Evolutionary conservation across 1,140 invertebrate species (phyloP), one percentile per base, ranked within the genome.

Genomic region (Papilio aristodemus): DNA sequence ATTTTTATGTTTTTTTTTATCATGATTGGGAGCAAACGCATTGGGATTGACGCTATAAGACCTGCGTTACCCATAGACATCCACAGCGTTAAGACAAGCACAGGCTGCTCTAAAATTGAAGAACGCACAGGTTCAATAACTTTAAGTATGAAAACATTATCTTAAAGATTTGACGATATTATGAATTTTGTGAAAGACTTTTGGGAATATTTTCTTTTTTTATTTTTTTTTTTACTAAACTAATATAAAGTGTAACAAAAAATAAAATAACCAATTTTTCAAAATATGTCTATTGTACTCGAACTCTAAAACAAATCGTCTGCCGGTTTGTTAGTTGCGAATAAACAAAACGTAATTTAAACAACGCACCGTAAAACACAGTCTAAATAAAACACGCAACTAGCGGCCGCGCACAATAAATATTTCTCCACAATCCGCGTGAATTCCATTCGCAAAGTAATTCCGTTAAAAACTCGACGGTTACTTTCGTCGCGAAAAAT

Each of bases 381-480:
- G 46, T 54, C 19, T 54, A 54, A 54, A 54, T 25, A 54, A 54
- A 25, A 19, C 19, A 54, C 46, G 11, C 46, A 22, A 22, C 19
- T 22, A 54, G 46, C 46, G 46, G 46, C 19, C 46, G 46, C 19
- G 3, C 9, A 38, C 59, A 62, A 62, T 62, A 62, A 62, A 62
- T 62, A 32, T 62, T 62, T 62, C 59, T 62, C 19, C 59, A 36
- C 32, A 62, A 62, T 39, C 36, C 59, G 14, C 36, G 19, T 9
- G 36, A 62, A 62, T 62, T 62, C 36, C 59, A 62, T 62, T 62
- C 36, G 36, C 14, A 62, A 62, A 62, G 59, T 36, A 62, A 62
- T 62, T 62, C 32, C 36, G 32, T 62, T 62, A 62, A 62, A 62
- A 62, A 36, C 59, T 19, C 27, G 11, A 36, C 17, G 14, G 59